Evolutionary conservation across 2,797 vertebrate genomes (phyloP).

Genomic region (Amazonetta brasiliensis): DNA sequence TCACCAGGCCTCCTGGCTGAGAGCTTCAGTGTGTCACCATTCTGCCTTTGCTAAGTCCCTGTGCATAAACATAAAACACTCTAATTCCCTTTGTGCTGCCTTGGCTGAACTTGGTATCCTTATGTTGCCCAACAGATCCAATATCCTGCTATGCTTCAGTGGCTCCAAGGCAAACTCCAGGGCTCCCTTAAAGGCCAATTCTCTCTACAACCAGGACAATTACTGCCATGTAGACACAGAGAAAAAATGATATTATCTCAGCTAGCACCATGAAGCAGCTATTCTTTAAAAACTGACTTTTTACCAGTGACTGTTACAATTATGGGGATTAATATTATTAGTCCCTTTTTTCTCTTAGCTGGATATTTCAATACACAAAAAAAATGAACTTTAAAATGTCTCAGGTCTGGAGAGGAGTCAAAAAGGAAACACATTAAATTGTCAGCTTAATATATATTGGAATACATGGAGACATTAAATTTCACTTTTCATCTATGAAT

Average conservation of each 20-base stretch:
- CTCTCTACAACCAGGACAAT: background rate
- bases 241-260: conserved; percentile 4
- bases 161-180: conserved; percentile 9
- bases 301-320: conserved; percentile 22
- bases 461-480: conserved; percentile 40
- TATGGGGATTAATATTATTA: conserved; percentile 56
- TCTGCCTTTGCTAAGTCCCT: background rate
- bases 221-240: background rate
- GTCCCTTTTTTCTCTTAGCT: conserved; percentile 18
- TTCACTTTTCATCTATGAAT: conserved; percentile 54
- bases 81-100: background rate
- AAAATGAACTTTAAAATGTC: conserved; percentile 43
- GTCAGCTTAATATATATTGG: conserved; percentile 47
- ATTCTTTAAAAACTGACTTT: conserved; percentile 50
- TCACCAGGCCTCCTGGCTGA: background rate
- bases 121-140: background rate
- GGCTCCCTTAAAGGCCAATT: conserved; percentile 24
- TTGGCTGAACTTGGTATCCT: conserved; percentile 22
- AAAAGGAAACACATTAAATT: conserved; percentile 58
- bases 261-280: background rate
- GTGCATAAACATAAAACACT: background rate
- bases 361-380: conserved; percentile 9
- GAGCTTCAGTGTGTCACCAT: background rate
- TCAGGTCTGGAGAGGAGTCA: conserved; percentile 31
- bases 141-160: background rate